A percentile compares a stretch with the other conserved stretches of the same genome.
Conservation (phyloP, 2,113 vertebrate genomes). For the Petrocephalus microphthalmus region DNA sequence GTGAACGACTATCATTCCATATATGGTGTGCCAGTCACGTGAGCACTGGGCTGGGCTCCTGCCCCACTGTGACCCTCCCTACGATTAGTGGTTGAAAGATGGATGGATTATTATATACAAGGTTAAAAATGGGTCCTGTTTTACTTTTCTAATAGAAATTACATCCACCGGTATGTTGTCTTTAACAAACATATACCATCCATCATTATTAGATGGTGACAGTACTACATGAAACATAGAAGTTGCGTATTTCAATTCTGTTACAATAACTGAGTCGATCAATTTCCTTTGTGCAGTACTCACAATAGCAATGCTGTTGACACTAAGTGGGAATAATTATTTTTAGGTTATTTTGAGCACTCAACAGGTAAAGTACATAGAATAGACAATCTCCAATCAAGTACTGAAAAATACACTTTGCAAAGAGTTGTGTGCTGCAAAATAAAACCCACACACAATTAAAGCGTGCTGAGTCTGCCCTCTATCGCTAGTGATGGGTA, state of each 20-base stretch:
- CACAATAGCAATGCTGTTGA: constrained; percentile 37
- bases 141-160: neutral
- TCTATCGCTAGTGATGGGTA: constrained; percentile 6
- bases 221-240: neutral
- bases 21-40: neutral
- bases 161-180: neutral
- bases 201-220: neutral
- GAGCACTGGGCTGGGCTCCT: neutral
- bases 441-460: constrained; percentile 27
- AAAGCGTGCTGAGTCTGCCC: constrained; percentile 23
- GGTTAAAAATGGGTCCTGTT: neutral
- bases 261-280: neutral
- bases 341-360: neutral
- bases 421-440: neutral
- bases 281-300: neutral
- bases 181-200: neutral
- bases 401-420: neutral
- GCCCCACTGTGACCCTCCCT: neutral
- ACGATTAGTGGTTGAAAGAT: neutral
- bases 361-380: neutral
- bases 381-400: neutral
- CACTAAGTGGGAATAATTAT: constrained; percentile 31
- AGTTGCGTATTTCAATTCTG: neutral
- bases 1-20: neutral
- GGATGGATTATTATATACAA: neutral